Base-by-base conservation (phyloP, 2,113 vertebrate genomes). In the Passer montanus region DNA sequence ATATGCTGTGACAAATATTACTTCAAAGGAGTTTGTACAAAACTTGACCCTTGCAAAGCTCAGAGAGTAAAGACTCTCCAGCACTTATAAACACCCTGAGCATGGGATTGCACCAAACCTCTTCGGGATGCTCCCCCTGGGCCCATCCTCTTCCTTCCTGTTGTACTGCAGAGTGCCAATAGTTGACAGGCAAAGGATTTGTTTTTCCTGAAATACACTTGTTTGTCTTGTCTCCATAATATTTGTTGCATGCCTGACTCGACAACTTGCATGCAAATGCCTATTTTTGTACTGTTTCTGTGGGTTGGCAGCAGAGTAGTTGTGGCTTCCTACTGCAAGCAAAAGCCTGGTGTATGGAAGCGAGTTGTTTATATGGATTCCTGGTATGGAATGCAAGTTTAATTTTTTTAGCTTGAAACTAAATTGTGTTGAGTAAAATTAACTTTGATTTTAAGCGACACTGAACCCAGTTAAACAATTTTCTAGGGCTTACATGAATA, bases 141-240 rank as follows among this genome's bases (percentile, higher is more conserved):
- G 62, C 56, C 72, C 35, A 7, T 59, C 53, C 49, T 84, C 39
- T 90, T 94, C 75, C 90, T 94, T 94, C 80, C 86, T 94, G 33
- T 56, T 82, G 22, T 6, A 52, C 20, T 84, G 35, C n/a, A 27
- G 12, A 60, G 18, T 69, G 75, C 26, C 73, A 52, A 2, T 13
- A 60, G 44, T 30, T 72, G 68, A 55, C 46, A 67, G 52, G 43
- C 44, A 96, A 77, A 84, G 66, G 35, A 78, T 78, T 93, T 90
- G 59, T 92, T 96, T 70, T 70, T 89, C 77, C 77, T 91, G 73
- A 83, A 85, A 63, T 88, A 63, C 68, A 67, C 76, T 95, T 94
- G 84, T 93, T 95, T 95, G 53, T 88, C 87, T 86, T 88, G n/a
- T 86, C 39, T 95, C 50, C n/a, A 30, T 94, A 92, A 93, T 75